phyloP scores from a whole-genome alignment of 2,888 invertebrate genomes.

The Synergus gifuensis region DNA sequence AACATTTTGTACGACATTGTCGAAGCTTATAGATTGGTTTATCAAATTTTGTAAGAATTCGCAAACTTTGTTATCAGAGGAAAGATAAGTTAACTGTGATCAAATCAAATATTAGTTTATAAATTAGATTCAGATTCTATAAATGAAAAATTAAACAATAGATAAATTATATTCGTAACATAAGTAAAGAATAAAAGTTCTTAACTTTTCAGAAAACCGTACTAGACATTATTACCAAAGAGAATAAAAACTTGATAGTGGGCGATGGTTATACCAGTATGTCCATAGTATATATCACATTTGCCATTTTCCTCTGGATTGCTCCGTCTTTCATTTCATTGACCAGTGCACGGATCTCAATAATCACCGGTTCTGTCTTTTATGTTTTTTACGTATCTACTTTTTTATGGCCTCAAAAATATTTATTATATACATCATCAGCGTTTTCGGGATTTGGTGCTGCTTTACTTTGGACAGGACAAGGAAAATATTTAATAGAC shows the following conservation, averaged over 20 bases:
- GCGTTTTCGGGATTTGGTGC: neutral
- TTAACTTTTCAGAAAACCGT: neutral
- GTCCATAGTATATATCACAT: neutral
- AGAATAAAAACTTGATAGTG: neutral
- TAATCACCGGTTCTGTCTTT: neutral
- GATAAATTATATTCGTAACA: too few relatives aligned
- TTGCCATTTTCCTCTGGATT: neutral
- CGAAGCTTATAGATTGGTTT: too few relatives aligned
- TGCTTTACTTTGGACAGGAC: neutral
- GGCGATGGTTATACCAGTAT: slow-evolving; percentile 1
- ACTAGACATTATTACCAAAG: neutral
- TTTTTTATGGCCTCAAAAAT: slow-evolving; percentile 1
- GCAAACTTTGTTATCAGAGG: too few relatives aligned
- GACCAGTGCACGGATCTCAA: slow-evolving; percentile 4
- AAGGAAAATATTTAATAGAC: slow-evolving; percentile 12
- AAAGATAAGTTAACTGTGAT: too few relatives aligned
- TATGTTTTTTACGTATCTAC: neutral
- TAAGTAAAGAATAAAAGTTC: neutral
- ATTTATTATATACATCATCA: neutral
- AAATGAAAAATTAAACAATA: too few relatives aligned
- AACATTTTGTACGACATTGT: too few relatives aligned
- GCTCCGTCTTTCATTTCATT: neutral
- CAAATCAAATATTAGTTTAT: too few relatives aligned
- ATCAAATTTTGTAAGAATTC: too few relatives aligned
- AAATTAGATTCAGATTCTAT: too few relatives aligned